These are phyloP conservation scores for Prunella strophiata DNA, from an alignment of 2,797 vertebrate species.

Conservation along the genomic window DNA sequence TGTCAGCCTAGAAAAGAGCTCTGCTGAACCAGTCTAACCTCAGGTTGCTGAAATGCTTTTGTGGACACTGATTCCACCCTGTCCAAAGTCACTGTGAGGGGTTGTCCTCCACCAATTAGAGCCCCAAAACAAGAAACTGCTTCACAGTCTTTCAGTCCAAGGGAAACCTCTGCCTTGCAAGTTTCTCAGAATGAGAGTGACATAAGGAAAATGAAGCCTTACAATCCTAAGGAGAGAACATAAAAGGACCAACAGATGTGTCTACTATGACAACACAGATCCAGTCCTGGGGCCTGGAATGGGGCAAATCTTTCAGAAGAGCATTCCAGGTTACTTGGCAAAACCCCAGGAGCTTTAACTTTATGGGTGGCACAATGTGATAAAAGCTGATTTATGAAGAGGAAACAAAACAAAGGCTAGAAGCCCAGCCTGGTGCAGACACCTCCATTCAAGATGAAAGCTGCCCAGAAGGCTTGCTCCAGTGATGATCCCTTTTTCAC, in stretches of 20 bases:
- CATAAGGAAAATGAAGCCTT: neutral
- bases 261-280: neutral
- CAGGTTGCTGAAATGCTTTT: neutral
- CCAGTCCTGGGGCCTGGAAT: neutral
- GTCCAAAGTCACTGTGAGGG: neutral
- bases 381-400: neutral
- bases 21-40: neutral
- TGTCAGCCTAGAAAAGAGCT: neutral
- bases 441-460: neutral
- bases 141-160: neutral
- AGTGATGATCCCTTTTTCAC: neutral
- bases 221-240: neutral
- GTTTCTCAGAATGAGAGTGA: neutral
- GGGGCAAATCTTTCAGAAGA: neutral
- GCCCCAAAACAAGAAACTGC: neutral
- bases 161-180: neutral
- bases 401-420: neutral
- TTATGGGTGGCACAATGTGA: fast-evolving
- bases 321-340: neutral
- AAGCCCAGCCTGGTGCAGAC: neutral
- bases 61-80: neutral
- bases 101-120: neutral
- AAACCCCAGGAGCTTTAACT: neutral
- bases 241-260: neutral
- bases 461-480: neutral